Evolutionary conservation across 2,113 vertebrate genomes (phyloP), one percentile per base, ranked within the genome.

Genomic region (Puffinus mauretanicus): DNA sequence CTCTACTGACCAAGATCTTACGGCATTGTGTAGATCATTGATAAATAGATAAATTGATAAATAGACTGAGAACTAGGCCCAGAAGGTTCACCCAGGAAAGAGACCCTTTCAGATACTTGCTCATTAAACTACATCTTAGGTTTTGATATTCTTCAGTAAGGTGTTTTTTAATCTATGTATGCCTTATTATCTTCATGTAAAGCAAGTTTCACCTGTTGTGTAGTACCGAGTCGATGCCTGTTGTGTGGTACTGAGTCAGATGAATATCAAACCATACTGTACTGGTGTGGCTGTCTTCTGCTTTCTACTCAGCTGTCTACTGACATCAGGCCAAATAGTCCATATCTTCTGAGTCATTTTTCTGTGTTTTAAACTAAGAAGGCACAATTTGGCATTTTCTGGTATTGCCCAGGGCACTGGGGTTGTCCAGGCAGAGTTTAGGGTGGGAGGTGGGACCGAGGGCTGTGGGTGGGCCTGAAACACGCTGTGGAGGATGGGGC

Each of bases 1-100:
- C 18, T 44, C 8, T 78, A 11, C 60, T 54, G 61, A 66, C 24
- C 62, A 73, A 80, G n/a, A 27, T n/a, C 40, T 69, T 51, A 25
- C 0, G 11, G 36, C 22, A 6, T 9, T 30, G 24, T 44, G 62
- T 29, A 52, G 57, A 30, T 10, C n/a, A 34, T 25, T 0, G 0
- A 44, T 20, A 30, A 81, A 52, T 0, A 65, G 77, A 65, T 16
- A 62, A 22, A 70, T 24, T 36, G 51, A 66, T 58, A 29, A 67
- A 52, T 32, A 60, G 20, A 15, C 36, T 51, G 40, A 88, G 36
- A 70, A 58, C 67, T 61, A 32, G 2, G 8, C 32, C 60, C 36
- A 82, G 61, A 55, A 75, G 4, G 7, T 69, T 88, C 17, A 71
- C 22, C 22, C 51, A 67, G 44, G 21, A 32, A 72, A 86, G 20